phyloP scores from a whole-genome alignment of 2,888 invertebrate species.

The Polydrusus pterygomalis region DNA sequence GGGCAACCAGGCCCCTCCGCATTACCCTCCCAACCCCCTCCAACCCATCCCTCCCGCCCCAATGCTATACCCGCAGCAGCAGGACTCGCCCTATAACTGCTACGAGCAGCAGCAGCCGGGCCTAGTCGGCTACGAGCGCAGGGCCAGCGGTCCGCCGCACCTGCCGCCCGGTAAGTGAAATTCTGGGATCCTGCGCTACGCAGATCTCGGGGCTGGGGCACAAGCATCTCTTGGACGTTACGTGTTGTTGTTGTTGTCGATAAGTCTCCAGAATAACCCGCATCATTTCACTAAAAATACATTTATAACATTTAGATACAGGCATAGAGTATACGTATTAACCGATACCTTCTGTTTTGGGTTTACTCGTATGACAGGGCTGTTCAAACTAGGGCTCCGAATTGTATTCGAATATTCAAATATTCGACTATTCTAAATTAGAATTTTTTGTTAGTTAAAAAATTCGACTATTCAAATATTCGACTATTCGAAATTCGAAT shows the following conservation, averaged over 20 bases:
- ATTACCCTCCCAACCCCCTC: slow-evolving; percentile 74
- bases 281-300: neutral
- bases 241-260: slow-evolving; percentile 25
- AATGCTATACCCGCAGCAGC: slow-evolving; percentile 74
- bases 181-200: slow-evolving; percentile 4
- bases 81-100: slow-evolving; percentile 74
- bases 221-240: slow-evolving; percentile 28
- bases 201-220: slow-evolving; percentile 30
- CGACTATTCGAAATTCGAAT: no score
- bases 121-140: slow-evolving; percentile 63
- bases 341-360: no score
- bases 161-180: slow-evolving; percentile 73
- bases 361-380: no score
- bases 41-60: slow-evolving; percentile 71
- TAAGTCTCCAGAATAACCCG: slow-evolving; percentile 30
- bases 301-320: no score
- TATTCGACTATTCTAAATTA: no score
- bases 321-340: no score
- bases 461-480: no score
- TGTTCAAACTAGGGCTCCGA: no score
- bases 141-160: slow-evolving; percentile 70
- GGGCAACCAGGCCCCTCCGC: slow-evolving; percentile 72
- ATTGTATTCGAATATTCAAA: no score
- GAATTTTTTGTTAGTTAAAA: no score
- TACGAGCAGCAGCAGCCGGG: slow-evolving; percentile 75